These are phyloP conservation scores for Stomorhina lunata DNA, from an alignment of 2,888 invertebrate species.

Conservation along the genomic window DNA sequence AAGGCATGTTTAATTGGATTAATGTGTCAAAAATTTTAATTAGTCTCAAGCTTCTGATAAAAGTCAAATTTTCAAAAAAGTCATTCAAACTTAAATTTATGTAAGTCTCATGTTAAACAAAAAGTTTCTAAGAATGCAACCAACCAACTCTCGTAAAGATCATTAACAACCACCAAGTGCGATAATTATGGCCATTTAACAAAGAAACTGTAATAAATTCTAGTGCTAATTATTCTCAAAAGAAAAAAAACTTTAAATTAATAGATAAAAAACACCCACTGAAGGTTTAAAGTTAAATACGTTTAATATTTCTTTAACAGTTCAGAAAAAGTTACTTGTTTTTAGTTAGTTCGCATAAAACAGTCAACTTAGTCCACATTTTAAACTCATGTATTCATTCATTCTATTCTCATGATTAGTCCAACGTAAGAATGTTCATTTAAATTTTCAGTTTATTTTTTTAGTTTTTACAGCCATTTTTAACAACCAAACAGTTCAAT, in stretches of 20 bases:
- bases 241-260: not conserved
- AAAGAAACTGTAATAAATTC: constrained; percentile 4
- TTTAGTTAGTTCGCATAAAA: not conserved
- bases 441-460: constrained; percentile 28
- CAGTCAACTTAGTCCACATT: no score
- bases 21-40: not conserved
- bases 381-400: no score
- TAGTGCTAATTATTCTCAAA: constrained; percentile 8
- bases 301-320: not conserved
- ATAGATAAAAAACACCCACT: constrained; percentile 29
- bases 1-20: not conserved
- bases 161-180: constrained; percentile 22
- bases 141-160: constrained; percentile 7
- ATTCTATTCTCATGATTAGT: constrained; percentile 38
- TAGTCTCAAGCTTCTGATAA: not conserved
- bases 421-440: not conserved
- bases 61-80: not conserved
- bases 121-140: constrained; percentile 6
- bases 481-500: constrained; percentile 29
- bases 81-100: not conserved
- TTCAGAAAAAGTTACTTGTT: not conserved
- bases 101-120: not conserved
- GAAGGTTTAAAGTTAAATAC: not conserved
- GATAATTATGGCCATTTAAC: constrained; percentile 29
- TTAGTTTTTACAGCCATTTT: constrained; percentile 2